phyloP scores from a whole-genome alignment of 2,888 invertebrate species.

The Meteorus cinctellus region DNA sequence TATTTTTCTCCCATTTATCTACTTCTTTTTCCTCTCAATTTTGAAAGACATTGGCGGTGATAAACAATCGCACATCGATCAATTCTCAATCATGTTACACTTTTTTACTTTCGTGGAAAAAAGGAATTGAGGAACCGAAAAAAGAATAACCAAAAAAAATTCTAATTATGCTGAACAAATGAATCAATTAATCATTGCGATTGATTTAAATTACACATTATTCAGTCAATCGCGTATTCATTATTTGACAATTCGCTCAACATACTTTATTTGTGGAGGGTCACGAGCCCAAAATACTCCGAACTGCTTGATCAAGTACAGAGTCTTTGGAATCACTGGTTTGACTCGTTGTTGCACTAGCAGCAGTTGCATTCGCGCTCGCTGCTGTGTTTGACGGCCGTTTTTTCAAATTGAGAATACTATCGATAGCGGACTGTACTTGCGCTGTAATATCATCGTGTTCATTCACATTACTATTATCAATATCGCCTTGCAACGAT shows the following conservation, averaged over 20 bases:
- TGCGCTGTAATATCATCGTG: constrained; percentile 84
- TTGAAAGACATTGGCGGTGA: constrained; percentile 29
- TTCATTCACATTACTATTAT: constrained; percentile 59
- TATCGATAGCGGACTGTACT: constrained; percentile 87
- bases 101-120: not conserved
- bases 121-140: constrained; percentile 13
- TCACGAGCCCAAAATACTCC: constrained; percentile 72
- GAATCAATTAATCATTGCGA: constrained; percentile 27
- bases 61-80: constrained; percentile 14
- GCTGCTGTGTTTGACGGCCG: constrained; percentile 61
- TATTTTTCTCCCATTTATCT: not conserved
- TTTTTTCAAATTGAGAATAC: constrained; percentile 82
- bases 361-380: constrained; percentile 39
- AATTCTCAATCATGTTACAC: not conserved
- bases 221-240: constrained; percentile 19
- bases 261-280: constrained; percentile 72
- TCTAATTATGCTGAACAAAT: constrained; percentile 11
- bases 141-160: not conserved
- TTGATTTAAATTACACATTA: not conserved
- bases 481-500: constrained; percentile 37
- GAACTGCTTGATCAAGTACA: constrained; percentile 70
- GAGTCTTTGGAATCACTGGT: constrained; percentile 67
- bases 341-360: constrained; percentile 54
- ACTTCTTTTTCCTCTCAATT: not conserved
- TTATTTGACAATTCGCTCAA: constrained; percentile 55